These are phyloP conservation scores for Harpagifer antarcticus DNA, from an alignment of 2,797 vertebrate genomes.

Conservation along the genomic window DNA sequence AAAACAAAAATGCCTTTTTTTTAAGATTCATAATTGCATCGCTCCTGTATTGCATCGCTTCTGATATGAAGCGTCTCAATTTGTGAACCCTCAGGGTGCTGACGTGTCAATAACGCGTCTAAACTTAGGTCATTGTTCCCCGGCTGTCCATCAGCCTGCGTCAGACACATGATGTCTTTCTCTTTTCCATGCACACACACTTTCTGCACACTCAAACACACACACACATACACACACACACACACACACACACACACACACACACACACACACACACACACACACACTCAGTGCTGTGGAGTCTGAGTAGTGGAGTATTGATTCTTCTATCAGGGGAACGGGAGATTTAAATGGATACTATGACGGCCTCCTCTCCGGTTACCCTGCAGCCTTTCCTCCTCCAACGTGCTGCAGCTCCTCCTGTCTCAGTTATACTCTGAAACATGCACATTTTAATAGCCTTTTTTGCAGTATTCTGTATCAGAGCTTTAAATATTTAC, in stretches of 20 bases:
- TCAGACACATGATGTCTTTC: conserved; percentile 47
- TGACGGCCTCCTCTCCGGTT: conserved; percentile 73
- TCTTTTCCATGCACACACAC: conserved; percentile 17
- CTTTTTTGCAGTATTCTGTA: not conserved
- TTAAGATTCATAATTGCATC: too few species aligned
- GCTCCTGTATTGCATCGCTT: too few species aligned
- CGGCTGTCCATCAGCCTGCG: conserved; percentile 38
- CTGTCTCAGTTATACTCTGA: conserved; percentile 13
- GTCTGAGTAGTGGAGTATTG: conserved; percentile 78
- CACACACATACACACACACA: too few species aligned
- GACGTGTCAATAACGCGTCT: conserved; percentile 65
- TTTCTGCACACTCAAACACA: too few species aligned
- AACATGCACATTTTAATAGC: not conserved
- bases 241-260: too few species aligned
- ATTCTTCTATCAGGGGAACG: conserved; percentile 79
- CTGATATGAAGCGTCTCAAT: not conserved
- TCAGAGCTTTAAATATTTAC: not conserved
- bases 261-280: too few species aligned
- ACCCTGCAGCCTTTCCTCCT: conserved; percentile 51
- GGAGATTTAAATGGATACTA: conserved; percentile 79
- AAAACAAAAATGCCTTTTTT: too few species aligned
- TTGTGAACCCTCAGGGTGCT: conserved; percentile 41
- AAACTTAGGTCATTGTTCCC: conserved; percentile 69
- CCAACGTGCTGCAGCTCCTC: conserved; percentile 25
- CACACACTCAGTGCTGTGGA: conserved; percentile 52